Conservation (phyloP, 2,797 vertebrate species). For the Gobio occitaniae region DNA sequence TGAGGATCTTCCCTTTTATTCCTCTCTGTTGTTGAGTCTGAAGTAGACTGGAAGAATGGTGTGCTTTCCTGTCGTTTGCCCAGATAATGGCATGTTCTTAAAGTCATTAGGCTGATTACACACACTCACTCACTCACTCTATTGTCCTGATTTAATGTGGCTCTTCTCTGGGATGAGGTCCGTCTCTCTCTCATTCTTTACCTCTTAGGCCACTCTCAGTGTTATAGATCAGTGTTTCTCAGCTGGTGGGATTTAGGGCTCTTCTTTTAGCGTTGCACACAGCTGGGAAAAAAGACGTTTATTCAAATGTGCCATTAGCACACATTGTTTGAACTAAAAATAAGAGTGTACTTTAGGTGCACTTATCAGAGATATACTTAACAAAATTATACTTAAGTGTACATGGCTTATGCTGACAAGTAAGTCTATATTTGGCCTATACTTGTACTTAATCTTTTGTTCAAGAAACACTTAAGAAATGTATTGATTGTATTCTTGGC, state of each 20-base stretch:
- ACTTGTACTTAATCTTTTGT: too few species aligned
- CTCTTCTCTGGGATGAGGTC: background rate
- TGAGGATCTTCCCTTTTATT: background rate
- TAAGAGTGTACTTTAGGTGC: background rate
- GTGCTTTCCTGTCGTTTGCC: background rate
- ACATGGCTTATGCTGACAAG: background rate
- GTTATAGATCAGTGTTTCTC: background rate
- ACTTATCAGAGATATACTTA: background rate
- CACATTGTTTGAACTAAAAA: background rate
- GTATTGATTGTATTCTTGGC: background rate
- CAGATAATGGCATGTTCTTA: conserved; percentile 29
- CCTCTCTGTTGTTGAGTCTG: background rate
- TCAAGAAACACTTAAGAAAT: background rate
- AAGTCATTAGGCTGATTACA: conserved; percentile 36
- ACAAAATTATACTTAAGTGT: background rate
- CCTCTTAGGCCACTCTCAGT: background rate
- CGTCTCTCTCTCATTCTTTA: background rate
- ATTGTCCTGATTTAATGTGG: conserved; percentile 5
- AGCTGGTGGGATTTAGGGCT: background rate
- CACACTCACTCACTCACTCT: background rate
- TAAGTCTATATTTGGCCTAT: background rate
- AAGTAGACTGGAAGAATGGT: background rate
- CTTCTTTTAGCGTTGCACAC: background rate
- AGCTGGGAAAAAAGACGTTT: background rate
- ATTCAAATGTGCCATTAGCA: background rate